Conservation (phyloP, 2,113 vertebrate species). For the Gulo gulo region DNA sequence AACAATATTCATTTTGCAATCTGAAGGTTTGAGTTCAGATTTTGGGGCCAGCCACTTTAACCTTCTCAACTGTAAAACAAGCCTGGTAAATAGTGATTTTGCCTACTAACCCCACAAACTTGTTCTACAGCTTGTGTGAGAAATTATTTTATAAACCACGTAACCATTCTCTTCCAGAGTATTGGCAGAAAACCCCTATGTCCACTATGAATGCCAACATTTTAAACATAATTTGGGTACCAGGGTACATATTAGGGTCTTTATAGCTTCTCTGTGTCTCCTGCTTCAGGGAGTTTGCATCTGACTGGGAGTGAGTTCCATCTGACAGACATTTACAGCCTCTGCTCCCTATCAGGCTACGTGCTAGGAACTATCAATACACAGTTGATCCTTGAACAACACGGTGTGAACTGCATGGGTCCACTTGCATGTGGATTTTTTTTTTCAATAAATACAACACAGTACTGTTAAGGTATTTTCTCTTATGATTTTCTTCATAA, state of each 20-base stretch:
- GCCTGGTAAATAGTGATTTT: not conserved
- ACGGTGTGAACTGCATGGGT: not conserved
- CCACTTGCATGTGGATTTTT: not conserved
- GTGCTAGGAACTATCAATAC: not conserved
- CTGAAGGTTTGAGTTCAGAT: slow-evolving; percentile 36
- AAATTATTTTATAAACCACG: slow-evolving; percentile 31
- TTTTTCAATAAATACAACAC: not conserved
- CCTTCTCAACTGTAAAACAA: not conserved
- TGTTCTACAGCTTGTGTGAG: not conserved
- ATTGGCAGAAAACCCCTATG: not conserved
- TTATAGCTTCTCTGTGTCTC: not conserved
- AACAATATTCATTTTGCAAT: slow-evolving; percentile 58
- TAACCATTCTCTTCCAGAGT: not conserved
- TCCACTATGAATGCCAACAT: not conserved
- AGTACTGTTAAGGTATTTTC: not conserved
- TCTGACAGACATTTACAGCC: not conserved
- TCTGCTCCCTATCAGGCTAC: not conserved
- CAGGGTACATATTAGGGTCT: not conserved
- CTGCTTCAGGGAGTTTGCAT: not conserved
- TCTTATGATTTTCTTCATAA: not conserved
- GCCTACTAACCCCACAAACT: not conserved
- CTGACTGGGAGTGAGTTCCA: not conserved
- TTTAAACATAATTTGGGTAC: not conserved
- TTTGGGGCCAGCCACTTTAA: not conserved
- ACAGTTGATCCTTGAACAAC: not conserved